phyloP scores from a whole-genome alignment of 1,140 invertebrate genomes.

The Laupala kohalensis region DNA sequence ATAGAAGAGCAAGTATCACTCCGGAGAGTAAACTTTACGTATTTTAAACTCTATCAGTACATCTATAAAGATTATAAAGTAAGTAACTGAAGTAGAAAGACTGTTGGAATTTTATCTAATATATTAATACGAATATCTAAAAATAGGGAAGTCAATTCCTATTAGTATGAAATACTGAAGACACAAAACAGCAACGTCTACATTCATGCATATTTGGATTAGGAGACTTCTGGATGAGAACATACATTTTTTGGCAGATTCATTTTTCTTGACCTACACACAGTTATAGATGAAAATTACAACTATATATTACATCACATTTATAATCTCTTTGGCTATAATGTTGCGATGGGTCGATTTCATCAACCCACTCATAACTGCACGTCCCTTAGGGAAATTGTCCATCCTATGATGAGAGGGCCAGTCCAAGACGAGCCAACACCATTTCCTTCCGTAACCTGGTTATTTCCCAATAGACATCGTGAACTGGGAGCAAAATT shows the following conservation, averaged over 20 bases:
- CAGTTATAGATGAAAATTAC: neutral
- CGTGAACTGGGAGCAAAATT: conserved; percentile 57
- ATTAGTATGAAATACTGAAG: neutral
- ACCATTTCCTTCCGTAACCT: conserved; percentile 60
- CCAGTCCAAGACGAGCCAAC: conserved; percentile 51
- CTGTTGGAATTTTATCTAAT: neutral
- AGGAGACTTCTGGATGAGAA: neutral
- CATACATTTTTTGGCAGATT: neutral
- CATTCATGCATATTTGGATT: neutral
- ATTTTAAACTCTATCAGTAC: neutral
- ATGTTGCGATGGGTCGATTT: neutral
- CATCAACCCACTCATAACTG: neutral
- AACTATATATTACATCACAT: neutral
- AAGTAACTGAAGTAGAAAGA: neutral
- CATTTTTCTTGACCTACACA: neutral
- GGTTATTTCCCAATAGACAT: conserved; percentile 64
- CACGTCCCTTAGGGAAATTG: neutral
- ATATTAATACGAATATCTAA: neutral
- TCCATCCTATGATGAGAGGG: conserved; percentile 24
- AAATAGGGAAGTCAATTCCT: neutral
- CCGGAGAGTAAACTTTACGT: neutral
- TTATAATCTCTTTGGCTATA: neutral
- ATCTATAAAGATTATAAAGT: neutral
- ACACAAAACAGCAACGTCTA: neutral
- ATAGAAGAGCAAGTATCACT: neutral